Conservation (phyloP, 1,140 invertebrate genomes). For the Sarcophaga peregrina region DNA sequence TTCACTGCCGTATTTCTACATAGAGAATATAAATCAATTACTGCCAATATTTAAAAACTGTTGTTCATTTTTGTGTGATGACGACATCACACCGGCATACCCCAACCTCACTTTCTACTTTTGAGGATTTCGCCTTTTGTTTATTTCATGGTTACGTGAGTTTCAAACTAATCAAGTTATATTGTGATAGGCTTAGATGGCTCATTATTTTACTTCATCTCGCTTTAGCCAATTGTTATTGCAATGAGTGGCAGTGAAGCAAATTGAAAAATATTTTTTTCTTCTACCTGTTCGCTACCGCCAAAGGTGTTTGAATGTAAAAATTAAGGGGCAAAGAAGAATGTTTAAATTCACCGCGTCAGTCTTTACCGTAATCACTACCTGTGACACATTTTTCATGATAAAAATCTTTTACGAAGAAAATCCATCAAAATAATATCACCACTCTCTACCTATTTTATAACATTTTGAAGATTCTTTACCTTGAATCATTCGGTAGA, state of each 20-base stretch:
- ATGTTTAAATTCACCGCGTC: neutral
- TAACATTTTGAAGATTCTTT: too few relatives aligned
- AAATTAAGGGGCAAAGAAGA: neutral
- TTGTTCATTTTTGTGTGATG: neutral
- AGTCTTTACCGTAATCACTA: constrained; percentile 14
- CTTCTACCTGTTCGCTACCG: neutral
- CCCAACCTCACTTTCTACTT: too few relatives aligned
- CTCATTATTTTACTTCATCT: constrained; percentile 1
- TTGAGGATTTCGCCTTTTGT: neutral
- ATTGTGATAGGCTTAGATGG: neutral
- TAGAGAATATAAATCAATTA: constrained; percentile 16
- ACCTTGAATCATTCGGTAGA: too few relatives aligned
- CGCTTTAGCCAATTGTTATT: neutral
- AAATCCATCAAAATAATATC: constrained; percentile 13
- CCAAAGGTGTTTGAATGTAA: neutral
- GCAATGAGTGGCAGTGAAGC: neutral
- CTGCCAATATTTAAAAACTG: neutral
- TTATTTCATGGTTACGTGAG: constrained; percentile 24
- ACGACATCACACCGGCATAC: too few relatives aligned
- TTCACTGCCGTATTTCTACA: neutral
- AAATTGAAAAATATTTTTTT: neutral
- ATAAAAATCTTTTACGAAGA: neutral
- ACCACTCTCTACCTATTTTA: too few relatives aligned
- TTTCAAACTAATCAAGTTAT: neutral
- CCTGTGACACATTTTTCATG: constrained; percentile 5